Evolutionary conservation across 2,113 vertebrate genomes (phyloP).

Genomic region (Silurus meridionalis): DNA sequence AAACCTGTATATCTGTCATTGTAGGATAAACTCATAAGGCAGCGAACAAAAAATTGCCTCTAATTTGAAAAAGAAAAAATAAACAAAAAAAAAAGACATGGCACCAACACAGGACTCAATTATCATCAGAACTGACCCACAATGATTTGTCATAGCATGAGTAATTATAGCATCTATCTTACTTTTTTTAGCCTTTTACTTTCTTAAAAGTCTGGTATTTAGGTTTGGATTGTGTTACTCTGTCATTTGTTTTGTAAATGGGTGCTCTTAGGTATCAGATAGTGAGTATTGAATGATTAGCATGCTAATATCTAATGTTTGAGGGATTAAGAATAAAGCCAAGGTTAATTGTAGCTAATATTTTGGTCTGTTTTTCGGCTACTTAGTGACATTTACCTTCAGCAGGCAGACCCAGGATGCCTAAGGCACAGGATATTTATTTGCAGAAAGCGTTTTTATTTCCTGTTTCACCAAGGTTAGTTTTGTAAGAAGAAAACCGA

Average conservation of each 20-base stretch:
- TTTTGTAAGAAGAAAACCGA: neutral
- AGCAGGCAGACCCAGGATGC: neutral
- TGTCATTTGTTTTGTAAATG: neutral
- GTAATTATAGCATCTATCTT: constrained; percentile 4
- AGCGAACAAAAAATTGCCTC: constrained; percentile 15
- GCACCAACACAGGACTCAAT: constrained; percentile 6
- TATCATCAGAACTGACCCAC: neutral
- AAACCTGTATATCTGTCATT: constrained; percentile 1
- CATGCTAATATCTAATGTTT: neutral
- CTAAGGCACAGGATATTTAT: neutral
- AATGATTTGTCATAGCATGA: neutral
- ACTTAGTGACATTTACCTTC: neutral
- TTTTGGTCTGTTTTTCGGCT: neutral
- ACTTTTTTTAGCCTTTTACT: neutral
- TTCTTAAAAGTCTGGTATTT: neutral
- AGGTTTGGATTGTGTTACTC: neutral
- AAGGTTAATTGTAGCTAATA: neutral
- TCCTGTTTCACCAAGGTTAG: neutral
- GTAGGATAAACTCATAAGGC: neutral
- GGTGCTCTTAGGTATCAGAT: neutral
- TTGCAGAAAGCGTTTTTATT: neutral
- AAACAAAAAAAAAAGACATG: neutral
- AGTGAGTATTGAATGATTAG: neutral
- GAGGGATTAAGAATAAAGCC: neutral
- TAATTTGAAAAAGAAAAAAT: neutral